Evolutionary conservation across 1,140 invertebrate species (phyloP).

Genomic region (Apis cerana): DNA sequence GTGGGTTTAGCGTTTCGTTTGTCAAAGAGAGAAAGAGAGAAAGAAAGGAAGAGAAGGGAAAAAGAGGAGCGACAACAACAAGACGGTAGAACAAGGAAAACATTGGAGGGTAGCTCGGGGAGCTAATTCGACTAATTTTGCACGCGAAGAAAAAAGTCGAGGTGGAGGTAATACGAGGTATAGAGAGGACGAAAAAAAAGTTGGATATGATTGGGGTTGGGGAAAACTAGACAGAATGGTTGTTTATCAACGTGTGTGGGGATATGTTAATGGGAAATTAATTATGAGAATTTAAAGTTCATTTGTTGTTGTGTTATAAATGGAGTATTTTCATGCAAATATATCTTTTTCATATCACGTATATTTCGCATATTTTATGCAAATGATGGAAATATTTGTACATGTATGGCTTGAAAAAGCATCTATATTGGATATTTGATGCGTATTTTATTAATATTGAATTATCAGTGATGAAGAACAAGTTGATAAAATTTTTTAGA

Average conservation of each 20-base stretch:
- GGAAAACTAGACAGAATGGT: slow-evolving; percentile 35
- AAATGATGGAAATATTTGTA: too few species aligned
- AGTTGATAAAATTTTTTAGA: too few species aligned
- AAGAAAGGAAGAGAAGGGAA: slow-evolving; percentile 38
- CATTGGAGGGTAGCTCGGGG: slow-evolving; percentile 43
- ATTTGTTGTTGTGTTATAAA: too few species aligned
- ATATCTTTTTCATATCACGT: too few species aligned
- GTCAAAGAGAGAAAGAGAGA: slow-evolving; percentile 17
- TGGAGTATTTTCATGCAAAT: too few species aligned
- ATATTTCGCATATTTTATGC: too few species aligned
- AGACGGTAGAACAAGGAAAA: not conserved
- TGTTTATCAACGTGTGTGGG: not conserved
- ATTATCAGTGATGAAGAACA: too few species aligned
- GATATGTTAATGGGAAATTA: not conserved
- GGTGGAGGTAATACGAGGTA: not conserved
- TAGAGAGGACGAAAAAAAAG: not conserved
- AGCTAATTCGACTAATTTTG: slow-evolving; percentile 74
- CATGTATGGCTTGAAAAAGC: too few species aligned
- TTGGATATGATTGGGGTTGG: slow-evolving; percentile 4
- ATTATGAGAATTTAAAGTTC: not conserved
- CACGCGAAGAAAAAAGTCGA: slow-evolving; percentile 68
- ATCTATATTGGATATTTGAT: too few species aligned
- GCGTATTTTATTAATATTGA: too few species aligned
- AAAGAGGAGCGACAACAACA: not conserved
- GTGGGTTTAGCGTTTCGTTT: slow-evolving; percentile 63